Base-by-base conservation (phyloP, 2,888 invertebrate species). In the Seira ritae region DNA sequence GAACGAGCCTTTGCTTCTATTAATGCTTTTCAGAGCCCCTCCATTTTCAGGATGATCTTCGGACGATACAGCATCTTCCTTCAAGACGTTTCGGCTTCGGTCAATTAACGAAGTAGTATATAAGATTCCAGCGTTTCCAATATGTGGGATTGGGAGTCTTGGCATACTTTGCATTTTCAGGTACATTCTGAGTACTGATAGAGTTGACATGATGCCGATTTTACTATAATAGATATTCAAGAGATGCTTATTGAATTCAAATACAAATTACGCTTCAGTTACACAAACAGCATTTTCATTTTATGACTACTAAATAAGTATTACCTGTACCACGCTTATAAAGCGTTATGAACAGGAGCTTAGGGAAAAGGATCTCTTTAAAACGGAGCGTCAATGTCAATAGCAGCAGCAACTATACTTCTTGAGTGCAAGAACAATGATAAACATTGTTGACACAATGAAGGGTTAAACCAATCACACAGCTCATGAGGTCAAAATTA, bases 141-240 rank as follows among this genome's bases (percentile, higher is more conserved):
- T 71, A 20, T 65, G 66, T 0, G 72, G 76, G 0, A 80, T 1
- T 10, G 79, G 72, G 10, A 84, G 65, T 31, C 80, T 50, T 0
- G 84, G 74, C 60, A 80, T 31, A 20, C 22, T 70, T 37, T 84
- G 80, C 15, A 80, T 50, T 50, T 31, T 84, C 17, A 77, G 23
- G 42, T 78, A 81, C 4, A 74, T 37, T 22, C 78, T 65, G 37
- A 84, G 20, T 15, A 81, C 55, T 20, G 76, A 71, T 37, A 75
- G n/a, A 1, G 71, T 76, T 23, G 71, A 71, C 76, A 76, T 76
- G n/a, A 31, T 37, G n/a, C 19, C 23, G 20, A 60, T 10, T 3
- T 60, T 60, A 15, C 46, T 42, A 42, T 42, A 12, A 12, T 15
- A 6, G 15, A 42, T 10, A 42, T 42, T 15, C 15, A 42, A 42